Evolutionary conservation across 2,888 invertebrate species (phyloP), one percentile per base, ranked within the genome.

Genomic region (Pammene fasciana): DNA sequence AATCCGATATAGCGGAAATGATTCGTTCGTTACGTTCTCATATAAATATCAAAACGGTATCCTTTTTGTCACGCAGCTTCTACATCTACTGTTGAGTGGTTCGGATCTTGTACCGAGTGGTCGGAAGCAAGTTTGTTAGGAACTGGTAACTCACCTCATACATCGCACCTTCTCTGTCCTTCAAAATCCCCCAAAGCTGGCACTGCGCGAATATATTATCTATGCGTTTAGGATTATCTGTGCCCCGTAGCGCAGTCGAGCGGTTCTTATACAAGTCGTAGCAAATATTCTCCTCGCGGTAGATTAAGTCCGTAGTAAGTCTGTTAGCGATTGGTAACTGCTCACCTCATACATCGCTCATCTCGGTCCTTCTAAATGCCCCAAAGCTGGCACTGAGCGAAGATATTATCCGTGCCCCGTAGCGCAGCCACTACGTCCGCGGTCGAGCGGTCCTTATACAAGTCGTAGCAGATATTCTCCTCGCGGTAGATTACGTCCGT

Each of bases 101-200:
- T n/a, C n/a, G n/a, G n/a, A n/a, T n/a, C n/a, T n/a, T n/a, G n/a
- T n/a, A n/a, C n/a, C n/a, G n/a, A n/a, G n/a, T n/a, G n/a, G 97
- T 95, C 77, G 96, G 96, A 0, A 98, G 98, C 11, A 99, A 97
- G 92, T 99, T 98, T 0, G 98, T 98, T 66, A 99, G 94, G n/a
- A n/a, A n/a, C n/a, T n/a, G n/a, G n/a, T n/a, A n/a, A 11, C 43
- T 45, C n/a, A 70, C 94, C 88, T 95, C 95, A 82, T 95, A 98
- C 83, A 96, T 86, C 0, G 95, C 94, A 0, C 98, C 98, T 87
- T 98, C 97, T 38, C 96, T 94, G 81, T 96, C 95, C 72, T 97
- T 84, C 38, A 99, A 86, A 73, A 97, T 95, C 34, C 97, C 97
- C 90, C 96, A 96, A 13, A 98, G 91, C 83, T 98, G 97, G 79